Conservation (phyloP, 2,888 invertebrate genomes). For the Lacanobia oleracea region DNA sequence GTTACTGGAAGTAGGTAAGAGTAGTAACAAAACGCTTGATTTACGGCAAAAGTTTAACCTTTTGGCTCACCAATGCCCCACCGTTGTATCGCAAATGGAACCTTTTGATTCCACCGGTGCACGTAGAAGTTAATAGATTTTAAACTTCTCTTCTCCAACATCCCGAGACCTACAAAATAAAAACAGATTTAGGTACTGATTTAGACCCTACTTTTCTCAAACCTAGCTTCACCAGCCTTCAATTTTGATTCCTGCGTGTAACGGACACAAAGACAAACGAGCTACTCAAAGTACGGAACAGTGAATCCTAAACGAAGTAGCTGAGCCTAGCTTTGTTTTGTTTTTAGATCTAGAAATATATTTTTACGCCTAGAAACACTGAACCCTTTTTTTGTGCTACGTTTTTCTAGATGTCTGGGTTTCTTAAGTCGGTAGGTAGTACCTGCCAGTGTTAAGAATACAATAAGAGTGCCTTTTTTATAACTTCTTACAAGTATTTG, state of each 20-base stretch:
- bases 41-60: too few relatives aligned
- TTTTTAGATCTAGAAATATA: background rate
- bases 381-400: background rate
- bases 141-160: too few relatives aligned
- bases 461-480: too few relatives aligned
- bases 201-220: background rate
- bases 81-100: too few relatives aligned
- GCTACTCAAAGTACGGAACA: constrained; percentile 27
- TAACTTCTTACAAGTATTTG: too few relatives aligned
- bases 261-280: constrained; percentile 45
- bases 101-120: too few relatives aligned
- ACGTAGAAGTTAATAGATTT: too few relatives aligned
- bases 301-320: constrained; percentile 21
- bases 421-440: too few relatives aligned
- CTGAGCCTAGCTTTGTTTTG: constrained; percentile 1
- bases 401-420: constrained; percentile 1
- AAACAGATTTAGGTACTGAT: background rate
- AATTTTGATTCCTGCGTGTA: constrained; percentile 25
- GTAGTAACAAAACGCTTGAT: too few relatives aligned
- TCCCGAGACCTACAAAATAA: background rate
- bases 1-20: too few relatives aligned
- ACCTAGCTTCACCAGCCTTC: background rate
- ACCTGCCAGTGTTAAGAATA: too few relatives aligned
- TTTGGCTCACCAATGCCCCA: too few relatives aligned
- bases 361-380: constrained; percentile 10